Conservation (phyloP, 2,797 vertebrate species). For the Sylvia borin region DNA sequence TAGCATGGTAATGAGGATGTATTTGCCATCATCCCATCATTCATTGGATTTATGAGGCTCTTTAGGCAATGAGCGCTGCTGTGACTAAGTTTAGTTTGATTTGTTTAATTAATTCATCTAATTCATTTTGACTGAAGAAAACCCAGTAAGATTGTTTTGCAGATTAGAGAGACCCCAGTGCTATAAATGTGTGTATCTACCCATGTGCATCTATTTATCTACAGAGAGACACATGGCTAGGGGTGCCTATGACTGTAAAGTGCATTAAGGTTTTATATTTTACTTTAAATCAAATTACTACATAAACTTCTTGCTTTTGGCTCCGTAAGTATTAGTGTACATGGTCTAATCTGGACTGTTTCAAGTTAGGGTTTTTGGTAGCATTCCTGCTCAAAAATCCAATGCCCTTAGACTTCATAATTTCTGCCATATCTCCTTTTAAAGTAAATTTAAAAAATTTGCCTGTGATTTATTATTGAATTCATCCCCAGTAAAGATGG, state of each 20-base stretch:
- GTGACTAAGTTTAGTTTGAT: slow-evolving; percentile 64
- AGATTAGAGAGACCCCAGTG: background rate
- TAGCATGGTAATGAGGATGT: slow-evolving; percentile 71
- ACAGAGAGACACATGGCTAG: background rate
- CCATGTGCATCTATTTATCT: background rate
- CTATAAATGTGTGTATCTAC: background rate
- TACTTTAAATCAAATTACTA: background rate
- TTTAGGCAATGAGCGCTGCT: slow-evolving; percentile 49
- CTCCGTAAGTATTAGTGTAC: background rate
- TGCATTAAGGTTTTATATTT: background rate
- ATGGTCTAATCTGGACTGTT: background rate
- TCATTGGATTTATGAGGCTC: slow-evolving; percentile 65
- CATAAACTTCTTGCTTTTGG: background rate
- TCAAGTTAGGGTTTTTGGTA: background rate
- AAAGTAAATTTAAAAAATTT: background rate
- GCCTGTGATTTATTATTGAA: background rate
- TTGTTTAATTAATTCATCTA: slow-evolving; percentile 63
- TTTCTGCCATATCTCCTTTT: background rate
- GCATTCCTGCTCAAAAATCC: background rate
- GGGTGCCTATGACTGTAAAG: background rate
- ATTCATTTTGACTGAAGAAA: slow-evolving; percentile 52
- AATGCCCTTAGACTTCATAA: background rate
- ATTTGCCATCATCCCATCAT: slow-evolving; percentile 65
- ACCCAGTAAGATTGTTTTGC: background rate
- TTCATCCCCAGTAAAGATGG: background rate